These are phyloP conservation scores for Thalassoma bifasciatum DNA, from an alignment of 2,113 vertebrate species.

Conservation along the genomic window DNA sequence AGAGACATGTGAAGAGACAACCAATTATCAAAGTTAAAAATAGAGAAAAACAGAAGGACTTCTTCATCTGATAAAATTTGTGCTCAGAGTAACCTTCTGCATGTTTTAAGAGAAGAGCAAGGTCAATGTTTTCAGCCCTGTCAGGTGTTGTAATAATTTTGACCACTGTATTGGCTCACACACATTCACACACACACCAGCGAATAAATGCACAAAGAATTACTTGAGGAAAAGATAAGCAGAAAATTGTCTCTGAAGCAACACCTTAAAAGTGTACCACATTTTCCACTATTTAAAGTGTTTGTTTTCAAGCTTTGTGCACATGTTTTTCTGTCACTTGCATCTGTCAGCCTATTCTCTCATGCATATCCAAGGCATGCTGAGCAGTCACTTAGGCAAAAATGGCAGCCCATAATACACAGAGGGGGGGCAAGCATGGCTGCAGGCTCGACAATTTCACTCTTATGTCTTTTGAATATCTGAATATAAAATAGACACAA, in stretches of 20 bases:
- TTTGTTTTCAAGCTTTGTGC: slow-evolving; percentile 9
- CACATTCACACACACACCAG: too few relatives aligned
- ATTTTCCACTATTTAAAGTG: slow-evolving; percentile 9
- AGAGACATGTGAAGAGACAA: too few relatives aligned
- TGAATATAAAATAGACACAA: slow-evolving; percentile 54
- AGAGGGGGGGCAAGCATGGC: slow-evolving; percentile 36
- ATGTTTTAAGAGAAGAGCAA: too few relatives aligned
- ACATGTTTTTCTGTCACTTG: slow-evolving; percentile 32
- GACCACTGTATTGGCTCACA: too few relatives aligned
- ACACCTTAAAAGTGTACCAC: background rate
- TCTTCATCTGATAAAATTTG: too few relatives aligned
- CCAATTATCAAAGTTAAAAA: too few relatives aligned
- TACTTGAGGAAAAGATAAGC: background rate
- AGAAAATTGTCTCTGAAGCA: background rate
- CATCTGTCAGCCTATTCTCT: slow-evolving; percentile 26
- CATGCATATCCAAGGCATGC: slow-evolving; percentile 41
- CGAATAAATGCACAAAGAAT: too few relatives aligned
- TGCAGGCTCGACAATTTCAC: slow-evolving; percentile 54
- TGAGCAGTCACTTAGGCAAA: slow-evolving; percentile 57
- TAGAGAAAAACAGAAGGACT: too few relatives aligned
- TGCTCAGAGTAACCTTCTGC: too few relatives aligned
- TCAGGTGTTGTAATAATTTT: too few relatives aligned
- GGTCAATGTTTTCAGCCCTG: too few relatives aligned
- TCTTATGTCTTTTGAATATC: slow-evolving; percentile 57
- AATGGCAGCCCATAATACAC: slow-evolving; percentile 48